phyloP scores from a whole-genome alignment of 2,113 vertebrate genomes.

The Sylvilagus bachmani region DNA sequence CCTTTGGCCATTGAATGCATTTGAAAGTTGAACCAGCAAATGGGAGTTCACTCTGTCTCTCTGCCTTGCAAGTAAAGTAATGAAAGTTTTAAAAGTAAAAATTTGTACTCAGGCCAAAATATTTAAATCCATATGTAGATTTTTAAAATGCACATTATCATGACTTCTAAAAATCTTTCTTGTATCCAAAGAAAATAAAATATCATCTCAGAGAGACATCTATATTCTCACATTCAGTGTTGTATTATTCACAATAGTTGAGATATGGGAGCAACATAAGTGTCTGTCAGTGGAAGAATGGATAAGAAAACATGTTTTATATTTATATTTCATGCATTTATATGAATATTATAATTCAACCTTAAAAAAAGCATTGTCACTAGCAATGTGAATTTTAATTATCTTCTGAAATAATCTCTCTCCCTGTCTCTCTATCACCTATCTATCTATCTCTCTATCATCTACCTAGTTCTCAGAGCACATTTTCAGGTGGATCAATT shows the following conservation, averaged over 20 bases:
- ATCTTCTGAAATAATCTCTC: neutral
- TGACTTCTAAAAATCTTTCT: too few relatives aligned
- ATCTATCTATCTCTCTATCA: neutral
- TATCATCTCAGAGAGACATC: neutral
- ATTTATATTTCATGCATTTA: neutral
- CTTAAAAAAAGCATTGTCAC: neutral
- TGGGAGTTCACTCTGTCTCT: too few relatives aligned
- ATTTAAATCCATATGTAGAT: too few relatives aligned
- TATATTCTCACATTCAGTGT: neutral
- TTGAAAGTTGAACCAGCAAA: too few relatives aligned
- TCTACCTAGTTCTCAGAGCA: neutral
- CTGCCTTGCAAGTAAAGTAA: too few relatives aligned
- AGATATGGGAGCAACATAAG: too few relatives aligned
- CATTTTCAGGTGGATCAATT: conserved; percentile 15
- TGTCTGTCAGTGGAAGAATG: too few relatives aligned
- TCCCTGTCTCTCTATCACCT: neutral
- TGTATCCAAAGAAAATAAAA: neutral
- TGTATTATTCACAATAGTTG: too few relatives aligned
- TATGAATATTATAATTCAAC: neutral
- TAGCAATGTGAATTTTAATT: neutral
- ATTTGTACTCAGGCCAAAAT: too few relatives aligned
- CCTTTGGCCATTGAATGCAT: too few relatives aligned
- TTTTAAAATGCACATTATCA: too few relatives aligned
- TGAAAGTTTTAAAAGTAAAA: too few relatives aligned
- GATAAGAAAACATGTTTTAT: neutral